phyloP scores from a whole-genome alignment of 2,888 invertebrate species.

The Choreutis nemorana region DNA sequence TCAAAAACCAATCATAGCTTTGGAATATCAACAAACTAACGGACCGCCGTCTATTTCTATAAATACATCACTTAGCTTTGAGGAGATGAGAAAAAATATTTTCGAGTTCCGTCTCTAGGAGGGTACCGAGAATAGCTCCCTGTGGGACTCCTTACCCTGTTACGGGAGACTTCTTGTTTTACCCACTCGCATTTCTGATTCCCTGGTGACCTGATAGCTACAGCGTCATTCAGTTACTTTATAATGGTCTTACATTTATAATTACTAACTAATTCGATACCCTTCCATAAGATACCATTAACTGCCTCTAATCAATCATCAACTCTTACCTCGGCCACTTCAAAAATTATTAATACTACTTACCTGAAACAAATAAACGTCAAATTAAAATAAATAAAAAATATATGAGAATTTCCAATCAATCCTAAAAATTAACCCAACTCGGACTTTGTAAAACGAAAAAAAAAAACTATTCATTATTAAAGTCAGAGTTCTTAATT shows the following conservation, averaged over 20 bases:
- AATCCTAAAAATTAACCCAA: slow-evolving; percentile 10
- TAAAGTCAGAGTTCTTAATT: slow-evolving; percentile 38
- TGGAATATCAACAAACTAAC: slow-evolving; percentile 41
- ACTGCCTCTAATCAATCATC: no score
- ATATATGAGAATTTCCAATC: slow-evolving; percentile 8
- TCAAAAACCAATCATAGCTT: no score
- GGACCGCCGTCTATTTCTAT: slow-evolving; percentile 44
- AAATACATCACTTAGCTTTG: slow-evolving; percentile 52
- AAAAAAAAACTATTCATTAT: slow-evolving; percentile 20
- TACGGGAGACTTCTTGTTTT: slow-evolving; percentile 36
- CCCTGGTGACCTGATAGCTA: slow-evolving; percentile 1
- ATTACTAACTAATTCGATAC: no score
- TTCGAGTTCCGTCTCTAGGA: slow-evolving; percentile 33
- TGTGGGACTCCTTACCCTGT: slow-evolving; percentile 49
- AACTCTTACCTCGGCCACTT: no score
- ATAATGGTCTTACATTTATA: no score
- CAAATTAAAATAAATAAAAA: slow-evolving; percentile 10
- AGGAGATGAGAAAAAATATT: slow-evolving; percentile 33
- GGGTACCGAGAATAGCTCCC: slow-evolving; percentile 61
- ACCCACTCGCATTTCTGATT: slow-evolving; percentile 24
- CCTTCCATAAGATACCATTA: no score
- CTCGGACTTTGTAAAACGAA: slow-evolving; percentile 11
- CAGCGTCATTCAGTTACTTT: not conserved
- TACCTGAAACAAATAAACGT: slow-evolving; percentile 17
- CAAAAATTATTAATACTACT: slow-evolving; percentile 11